phyloP scores from a whole-genome alignment of 2,888 invertebrate species.

The Agonopterix alstromeriana region DNA sequence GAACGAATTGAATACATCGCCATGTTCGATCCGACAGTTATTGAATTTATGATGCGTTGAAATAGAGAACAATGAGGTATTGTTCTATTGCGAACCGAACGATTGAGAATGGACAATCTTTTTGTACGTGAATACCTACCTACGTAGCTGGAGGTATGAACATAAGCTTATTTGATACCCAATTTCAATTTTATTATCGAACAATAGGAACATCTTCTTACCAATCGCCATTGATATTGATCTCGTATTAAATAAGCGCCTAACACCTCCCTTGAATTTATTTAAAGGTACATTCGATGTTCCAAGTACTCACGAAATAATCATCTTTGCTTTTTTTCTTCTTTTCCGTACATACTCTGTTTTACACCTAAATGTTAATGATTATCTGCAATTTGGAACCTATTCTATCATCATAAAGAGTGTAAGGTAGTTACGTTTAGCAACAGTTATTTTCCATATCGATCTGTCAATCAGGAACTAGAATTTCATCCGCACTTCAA shows the following conservation, averaged over 20 bases:
- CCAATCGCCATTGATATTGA: constrained; percentile 26
- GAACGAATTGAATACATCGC: constrained; percentile 22
- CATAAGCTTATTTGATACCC: constrained; percentile 25
- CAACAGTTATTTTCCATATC: constrained; percentile 7
- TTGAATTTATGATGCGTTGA: constrained; percentile 50
- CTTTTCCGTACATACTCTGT: no score
- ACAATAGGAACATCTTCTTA: constrained; percentile 26
- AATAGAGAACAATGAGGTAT: constrained; percentile 57
- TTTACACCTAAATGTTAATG: no score
- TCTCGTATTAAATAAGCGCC: constrained; percentile 16
- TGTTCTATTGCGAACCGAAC: constrained; percentile 36
- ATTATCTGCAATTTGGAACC: no score
- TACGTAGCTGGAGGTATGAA: constrained; percentile 5
- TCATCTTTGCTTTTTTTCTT: no score
- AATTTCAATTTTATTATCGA: constrained; percentile 19
- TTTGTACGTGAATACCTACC: constrained; percentile 15
- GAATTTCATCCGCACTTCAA: constrained; percentile 39
- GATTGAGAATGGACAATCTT: constrained; percentile 31
- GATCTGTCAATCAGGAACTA: constrained; percentile 43
- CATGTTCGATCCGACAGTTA: constrained; percentile 18
- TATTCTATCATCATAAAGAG: no score
- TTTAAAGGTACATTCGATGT: no score
- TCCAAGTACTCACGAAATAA: no score
- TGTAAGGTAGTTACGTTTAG: not conserved
- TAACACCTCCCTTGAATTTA: no score